Conservation (phyloP, 2,113 vertebrate species). For the Crotalus tigris region DNA sequence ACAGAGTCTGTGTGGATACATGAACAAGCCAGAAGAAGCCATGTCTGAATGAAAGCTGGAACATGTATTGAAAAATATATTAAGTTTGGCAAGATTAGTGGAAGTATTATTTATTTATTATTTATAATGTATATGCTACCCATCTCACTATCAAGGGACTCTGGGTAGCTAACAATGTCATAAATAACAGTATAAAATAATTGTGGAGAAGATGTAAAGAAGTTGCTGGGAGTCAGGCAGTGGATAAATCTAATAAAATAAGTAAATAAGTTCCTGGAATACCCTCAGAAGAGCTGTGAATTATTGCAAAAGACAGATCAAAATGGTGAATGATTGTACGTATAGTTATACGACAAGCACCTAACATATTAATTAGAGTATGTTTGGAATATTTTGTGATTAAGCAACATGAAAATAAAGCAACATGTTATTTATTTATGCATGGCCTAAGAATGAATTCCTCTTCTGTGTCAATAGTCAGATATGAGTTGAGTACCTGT, state of each 20-base stretch:
- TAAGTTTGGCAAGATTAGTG: background rate
- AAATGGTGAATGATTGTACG: background rate
- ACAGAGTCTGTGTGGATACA: background rate
- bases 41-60: background rate
- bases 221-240: background rate
- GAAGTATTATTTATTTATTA: background rate
- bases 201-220: background rate
- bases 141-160: background rate
- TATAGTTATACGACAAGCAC: background rate
- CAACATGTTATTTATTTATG: background rate
- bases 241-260: background rate
- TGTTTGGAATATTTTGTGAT: background rate
- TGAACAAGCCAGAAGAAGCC: background rate
- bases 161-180: background rate
- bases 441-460: background rate
- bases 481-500: too few species aligned
- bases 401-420: background rate
- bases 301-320: background rate
- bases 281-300: background rate
- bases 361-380: background rate
- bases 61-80: background rate
- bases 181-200: background rate
- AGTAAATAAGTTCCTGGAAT: background rate
- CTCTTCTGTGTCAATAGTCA: background rate
- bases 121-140: background rate